Conservation (phyloP, 2,888 invertebrate genomes). For the Metellina segmentata region DNA sequence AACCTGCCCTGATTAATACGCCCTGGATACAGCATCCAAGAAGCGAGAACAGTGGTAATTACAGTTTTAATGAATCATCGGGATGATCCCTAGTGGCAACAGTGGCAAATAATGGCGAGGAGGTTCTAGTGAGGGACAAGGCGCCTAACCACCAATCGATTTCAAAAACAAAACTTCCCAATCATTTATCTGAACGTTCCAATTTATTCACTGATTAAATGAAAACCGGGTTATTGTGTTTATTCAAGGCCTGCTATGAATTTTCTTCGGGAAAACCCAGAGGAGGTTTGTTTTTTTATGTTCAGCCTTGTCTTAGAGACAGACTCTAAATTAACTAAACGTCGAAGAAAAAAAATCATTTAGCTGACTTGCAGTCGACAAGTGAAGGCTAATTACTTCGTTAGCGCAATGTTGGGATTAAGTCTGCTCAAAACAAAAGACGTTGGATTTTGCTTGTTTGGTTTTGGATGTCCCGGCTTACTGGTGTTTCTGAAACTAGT, state of each 20-base stretch:
- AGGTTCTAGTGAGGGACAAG: not conserved
- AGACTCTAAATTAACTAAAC: slow-evolving; percentile 17
- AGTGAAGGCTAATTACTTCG: slow-evolving; percentile 40
- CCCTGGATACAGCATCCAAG: not conserved
- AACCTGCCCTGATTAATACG: not conserved
- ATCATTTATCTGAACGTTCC: slow-evolving; percentile 6
- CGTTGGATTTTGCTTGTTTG: slow-evolving; percentile 2
- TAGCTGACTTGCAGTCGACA: not conserved
- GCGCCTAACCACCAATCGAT: slow-evolving; percentile 8
- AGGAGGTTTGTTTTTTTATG: not conserved
- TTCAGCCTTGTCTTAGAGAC: not conserved
- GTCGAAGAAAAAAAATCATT: slow-evolving; percentile 15
- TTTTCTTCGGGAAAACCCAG: not conserved
- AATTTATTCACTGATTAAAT: slow-evolving; percentile 26
- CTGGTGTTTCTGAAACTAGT: not conserved
- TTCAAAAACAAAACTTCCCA: slow-evolving; percentile 2
- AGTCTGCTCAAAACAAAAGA: slow-evolving; percentile 3
- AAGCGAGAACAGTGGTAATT: slow-evolving; percentile 2
- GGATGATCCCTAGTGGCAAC: slow-evolving; percentile 8
- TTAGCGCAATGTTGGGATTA: slow-evolving; percentile 41
- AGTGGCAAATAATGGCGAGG: not conserved
- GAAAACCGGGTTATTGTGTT: slow-evolving; percentile 4
- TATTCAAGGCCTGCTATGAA: slow-evolving; percentile 19
- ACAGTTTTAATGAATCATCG: slow-evolving; percentile 5
- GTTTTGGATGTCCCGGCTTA: not conserved